Conservation (phyloP, 2,888 invertebrate genomes). For the Melieria crassipennis region DNA sequence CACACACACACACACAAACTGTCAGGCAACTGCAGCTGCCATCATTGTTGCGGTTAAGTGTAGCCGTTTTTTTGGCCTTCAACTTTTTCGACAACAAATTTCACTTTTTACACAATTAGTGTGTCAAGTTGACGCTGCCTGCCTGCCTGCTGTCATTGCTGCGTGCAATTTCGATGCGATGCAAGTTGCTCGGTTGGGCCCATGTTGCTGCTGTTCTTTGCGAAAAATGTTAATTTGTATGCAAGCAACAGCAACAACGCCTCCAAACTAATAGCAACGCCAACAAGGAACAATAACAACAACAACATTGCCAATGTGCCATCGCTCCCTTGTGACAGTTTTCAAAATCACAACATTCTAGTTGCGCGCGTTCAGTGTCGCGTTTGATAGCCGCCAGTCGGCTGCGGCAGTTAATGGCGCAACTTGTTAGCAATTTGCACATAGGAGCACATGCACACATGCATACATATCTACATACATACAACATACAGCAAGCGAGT, state of each 20-base stretch:
- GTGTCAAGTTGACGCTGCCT: conserved; percentile 28
- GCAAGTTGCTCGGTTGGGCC: background rate
- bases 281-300: conserved; percentile 1
- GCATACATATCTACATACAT: background rate
- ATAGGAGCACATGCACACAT: background rate
- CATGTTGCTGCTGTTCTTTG: conserved; percentile 1
- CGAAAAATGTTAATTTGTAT: conserved; percentile 27
- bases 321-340: too few relatives aligned
- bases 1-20: background rate
- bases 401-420: too few relatives aligned
- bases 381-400: too few relatives aligned
- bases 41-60: conserved; percentile 3
- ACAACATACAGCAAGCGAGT: background rate
- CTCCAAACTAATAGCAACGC: background rate
- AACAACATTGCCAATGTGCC: background rate
- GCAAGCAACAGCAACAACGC: conserved; percentile 7
- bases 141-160: background rate
- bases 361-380: too few relatives aligned
- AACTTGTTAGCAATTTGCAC: too few relatives aligned
- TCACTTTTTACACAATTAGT: conserved; percentile 33
- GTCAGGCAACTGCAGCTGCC: background rate
- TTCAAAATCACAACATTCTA: too few relatives aligned
- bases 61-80: conserved; percentile 5
- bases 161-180: conserved; percentile 26
- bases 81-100: conserved; percentile 31